These are phyloP conservation scores for Asbolus verrucosus DNA, from an alignment of 1,140 invertebrate species.

Conservation along the genomic window DNA sequence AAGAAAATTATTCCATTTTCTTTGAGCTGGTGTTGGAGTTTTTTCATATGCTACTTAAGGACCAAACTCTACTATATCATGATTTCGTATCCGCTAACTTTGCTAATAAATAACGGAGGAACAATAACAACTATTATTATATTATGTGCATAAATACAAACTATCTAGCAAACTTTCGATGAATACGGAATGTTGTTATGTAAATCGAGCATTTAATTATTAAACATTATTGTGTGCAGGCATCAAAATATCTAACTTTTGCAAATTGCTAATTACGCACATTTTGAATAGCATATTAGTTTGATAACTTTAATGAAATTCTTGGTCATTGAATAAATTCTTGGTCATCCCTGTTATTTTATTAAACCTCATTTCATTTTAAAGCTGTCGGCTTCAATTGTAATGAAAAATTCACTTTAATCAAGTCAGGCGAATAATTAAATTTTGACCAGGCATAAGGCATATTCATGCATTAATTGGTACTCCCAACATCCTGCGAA, in stretches of 20 bases:
- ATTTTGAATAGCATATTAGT: too few relatives aligned
- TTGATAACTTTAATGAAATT: background rate
- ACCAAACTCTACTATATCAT: too few relatives aligned
- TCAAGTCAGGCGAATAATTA: background rate
- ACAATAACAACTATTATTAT: slow-evolving; percentile 9
- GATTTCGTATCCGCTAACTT: background rate
- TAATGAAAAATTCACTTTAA: too few relatives aligned
- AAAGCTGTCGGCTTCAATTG: too few relatives aligned
- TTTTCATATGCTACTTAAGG: too few relatives aligned
- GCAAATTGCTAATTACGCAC: too few relatives aligned
- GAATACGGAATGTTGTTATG: slow-evolving; percentile 26
- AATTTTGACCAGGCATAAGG: background rate
- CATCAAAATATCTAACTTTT: background rate
- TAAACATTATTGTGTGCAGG: background rate
- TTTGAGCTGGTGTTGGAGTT: too few relatives aligned
- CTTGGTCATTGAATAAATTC: too few relatives aligned
- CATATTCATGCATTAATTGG: background rate
- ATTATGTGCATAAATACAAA: too few relatives aligned
- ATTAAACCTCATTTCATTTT: too few relatives aligned
- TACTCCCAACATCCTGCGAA: background rate
- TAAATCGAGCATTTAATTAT: slow-evolving; percentile 26
- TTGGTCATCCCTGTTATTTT: too few relatives aligned
- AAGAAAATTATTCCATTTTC: too few relatives aligned
- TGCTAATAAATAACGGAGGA: slow-evolving; percentile 1
- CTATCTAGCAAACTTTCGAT: slow-evolving; percentile 21